These are phyloP conservation scores for Pinna nobilis DNA, from an alignment of 1,140 invertebrate genomes.

Conservation along the genomic window DNA sequence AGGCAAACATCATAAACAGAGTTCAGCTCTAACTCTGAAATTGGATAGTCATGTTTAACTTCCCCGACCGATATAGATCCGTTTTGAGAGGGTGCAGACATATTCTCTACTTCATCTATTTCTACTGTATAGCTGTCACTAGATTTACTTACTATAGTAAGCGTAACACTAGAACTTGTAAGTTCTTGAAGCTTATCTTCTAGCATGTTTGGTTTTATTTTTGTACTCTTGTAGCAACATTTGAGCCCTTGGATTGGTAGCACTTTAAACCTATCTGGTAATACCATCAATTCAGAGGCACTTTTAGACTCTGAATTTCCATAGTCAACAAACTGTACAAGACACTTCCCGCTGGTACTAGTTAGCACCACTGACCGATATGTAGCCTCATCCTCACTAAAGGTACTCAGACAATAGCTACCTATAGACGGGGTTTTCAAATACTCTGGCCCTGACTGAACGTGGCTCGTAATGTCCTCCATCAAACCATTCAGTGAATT, in stretches of 20 bases:
- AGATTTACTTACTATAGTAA: conserved; percentile 39
- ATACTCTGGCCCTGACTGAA: conserved; percentile 31
- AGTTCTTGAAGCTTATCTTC: conserved; percentile 51
- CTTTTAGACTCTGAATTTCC: conserved; percentile 72
- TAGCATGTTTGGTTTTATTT: conserved; percentile 28
- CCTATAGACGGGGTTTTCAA: conserved; percentile 39
- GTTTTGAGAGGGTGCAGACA: neutral
- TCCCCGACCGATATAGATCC: conserved; percentile 6
- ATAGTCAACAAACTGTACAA: conserved; percentile 86
- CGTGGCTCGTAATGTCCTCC: conserved; percentile 44
- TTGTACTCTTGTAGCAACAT: conserved; percentile 46
- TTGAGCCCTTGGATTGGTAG: conserved; percentile 46
- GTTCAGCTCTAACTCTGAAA: conserved; percentile 30
- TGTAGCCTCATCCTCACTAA: conserved; percentile 84
- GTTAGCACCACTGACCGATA: conserved; percentile 85
- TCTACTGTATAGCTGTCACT: conserved; percentile 45
- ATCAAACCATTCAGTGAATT: conserved; percentile 45
- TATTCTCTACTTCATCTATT: conserved; percentile 44
- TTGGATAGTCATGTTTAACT: conserved; percentile 24
- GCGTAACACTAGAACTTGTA: conserved; percentile 19
- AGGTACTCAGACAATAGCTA: conserved; percentile 78
- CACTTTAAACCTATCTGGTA: conserved; percentile 44
- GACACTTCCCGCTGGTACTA: conserved; percentile 76
- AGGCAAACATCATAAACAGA: conserved; percentile 50
- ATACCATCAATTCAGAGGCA: conserved; percentile 39